Evolutionary conservation across 2,113 vertebrate genomes (phyloP), one percentile per base, ranked within the genome.

Genomic region (Sinocyclocheilus anshuiensis): DNA sequence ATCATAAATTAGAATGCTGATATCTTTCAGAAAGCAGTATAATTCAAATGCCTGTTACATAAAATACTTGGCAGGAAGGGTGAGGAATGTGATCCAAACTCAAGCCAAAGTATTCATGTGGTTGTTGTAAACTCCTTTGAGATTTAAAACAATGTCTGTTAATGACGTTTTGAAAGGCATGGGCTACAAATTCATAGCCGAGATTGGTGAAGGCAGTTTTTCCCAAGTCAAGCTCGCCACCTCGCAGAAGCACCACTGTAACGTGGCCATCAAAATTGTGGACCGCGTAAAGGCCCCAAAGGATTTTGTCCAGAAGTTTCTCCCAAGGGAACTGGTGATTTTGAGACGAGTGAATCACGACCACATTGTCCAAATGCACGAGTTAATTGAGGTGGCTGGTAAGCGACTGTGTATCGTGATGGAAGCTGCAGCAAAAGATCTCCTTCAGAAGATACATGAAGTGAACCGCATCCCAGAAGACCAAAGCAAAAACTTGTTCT

Each of bases 311-410:
- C 92, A 88, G 90, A 96, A 95, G 88, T 96, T 96, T 15, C 92
- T 96, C 86, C 94, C 95, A 0, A 89, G 93, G 18, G 95, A 96
- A 89, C 85, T 96, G 71, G 94, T 92, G 24, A 93, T 96, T 39
- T 7, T 95, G 45, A 89, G 80, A 59, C 71, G 36, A 13, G 82
- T 87, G 8, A 67, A 33, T 4, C 95, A 96, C 86, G 93, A 94
- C 33, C 93, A 96, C 88, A 95, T 96, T 0, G 90, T 96, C 57
- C 92, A 76, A 0, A 91, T 95, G 77, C 91, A 94, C 0, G 95
- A 96, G 84, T 89, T 96, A 85, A 94, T 96, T 0, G 93, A 96
- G 82, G 87, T 92, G 77, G 93, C 92, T 91, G 93, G 92, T 0
- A 92, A 90, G 26, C 93, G 92, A 79, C 85, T 91, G 26, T 91